A percentile compares a stretch with the other conserved stretches of the same genome.
Evolutionary conservation across 2,113 vertebrate genomes (phyloP).

Genomic region (Amphilophus citrinellus): DNA sequence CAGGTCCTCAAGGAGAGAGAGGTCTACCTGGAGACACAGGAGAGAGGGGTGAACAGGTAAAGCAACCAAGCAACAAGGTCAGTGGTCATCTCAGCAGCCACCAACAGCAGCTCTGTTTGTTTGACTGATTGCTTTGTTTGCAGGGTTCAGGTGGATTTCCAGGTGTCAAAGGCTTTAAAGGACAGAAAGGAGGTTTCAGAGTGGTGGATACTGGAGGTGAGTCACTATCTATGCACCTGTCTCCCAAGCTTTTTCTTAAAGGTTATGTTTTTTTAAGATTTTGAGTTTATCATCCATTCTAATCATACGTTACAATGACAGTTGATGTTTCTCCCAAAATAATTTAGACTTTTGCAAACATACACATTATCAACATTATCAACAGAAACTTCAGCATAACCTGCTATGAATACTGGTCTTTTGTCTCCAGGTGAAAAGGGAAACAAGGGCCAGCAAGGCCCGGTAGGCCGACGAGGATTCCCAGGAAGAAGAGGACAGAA

Average conservation of each 20-base stretch:
- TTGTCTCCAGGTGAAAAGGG: slow-evolving; percentile 75
- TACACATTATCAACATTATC: neutral
- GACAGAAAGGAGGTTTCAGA: slow-evolving; percentile 85
- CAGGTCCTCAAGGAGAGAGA: slow-evolving; percentile 57
- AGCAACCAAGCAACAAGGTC: slow-evolving; percentile 13
- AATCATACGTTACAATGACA: too few species aligned
- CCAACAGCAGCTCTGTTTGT: neutral
- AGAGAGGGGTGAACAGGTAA: slow-evolving; percentile 52
- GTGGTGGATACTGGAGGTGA: slow-evolving; percentile 69
- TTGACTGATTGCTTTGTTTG: neutral
- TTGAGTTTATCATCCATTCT: too few species aligned
- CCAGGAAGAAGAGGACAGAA: slow-evolving; percentile 77
- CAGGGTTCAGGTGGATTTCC: slow-evolving; percentile 85
- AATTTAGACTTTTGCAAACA: neutral
- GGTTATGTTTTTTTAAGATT: too few species aligned
- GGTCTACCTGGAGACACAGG: slow-evolving; percentile 75
- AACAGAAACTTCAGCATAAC: neutral
- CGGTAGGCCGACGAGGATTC: slow-evolving; percentile 79
- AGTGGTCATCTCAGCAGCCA: neutral
- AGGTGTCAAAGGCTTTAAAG: slow-evolving; percentile 86
- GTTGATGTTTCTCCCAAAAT: too few species aligned
- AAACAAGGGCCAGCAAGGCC: slow-evolving; percentile 27
- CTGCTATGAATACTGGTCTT: neutral
- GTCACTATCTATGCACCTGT: neutral
- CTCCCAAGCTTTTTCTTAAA: rapidly evolving